Evolutionary conservation across 2,113 vertebrate species (phyloP).

Genomic region (Atrichornis clamosus): DNA sequence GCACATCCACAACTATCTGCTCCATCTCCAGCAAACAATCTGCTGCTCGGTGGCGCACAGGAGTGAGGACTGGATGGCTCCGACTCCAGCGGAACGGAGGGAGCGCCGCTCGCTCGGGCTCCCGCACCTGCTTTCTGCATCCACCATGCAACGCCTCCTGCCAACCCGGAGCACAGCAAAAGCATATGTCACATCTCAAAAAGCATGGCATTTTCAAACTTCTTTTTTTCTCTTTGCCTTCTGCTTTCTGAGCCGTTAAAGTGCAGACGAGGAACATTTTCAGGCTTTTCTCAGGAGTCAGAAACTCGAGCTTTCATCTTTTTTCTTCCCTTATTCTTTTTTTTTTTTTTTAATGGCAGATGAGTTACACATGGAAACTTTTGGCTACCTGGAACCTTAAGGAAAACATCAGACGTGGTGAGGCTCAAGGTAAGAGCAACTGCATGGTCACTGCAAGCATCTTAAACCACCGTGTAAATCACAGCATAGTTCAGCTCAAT

Average conservation of each 20-base stretch:
- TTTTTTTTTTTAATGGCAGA: neutral
- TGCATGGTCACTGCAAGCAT: neutral
- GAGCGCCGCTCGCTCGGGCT: neutral
- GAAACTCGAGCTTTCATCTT: neutral
- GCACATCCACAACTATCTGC: neutral
- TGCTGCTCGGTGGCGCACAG: neutral
- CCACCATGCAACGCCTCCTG: conserved; percentile 37
- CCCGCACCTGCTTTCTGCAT: conserved; percentile 46
- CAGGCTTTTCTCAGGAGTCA: conserved; percentile 31
- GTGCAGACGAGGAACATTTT: conserved; percentile 37
- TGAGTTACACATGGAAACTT: neutral
- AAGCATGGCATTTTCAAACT: conserved; percentile 55
- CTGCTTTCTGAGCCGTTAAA: conserved; percentile 48
- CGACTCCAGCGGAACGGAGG: neutral
- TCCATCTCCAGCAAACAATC: neutral
- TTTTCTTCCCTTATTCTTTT: neutral
- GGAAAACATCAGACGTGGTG: neutral
- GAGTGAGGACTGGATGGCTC: neutral
- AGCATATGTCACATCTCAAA: conserved; percentile 63
- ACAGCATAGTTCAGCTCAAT: neutral
- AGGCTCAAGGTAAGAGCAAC: neutral
- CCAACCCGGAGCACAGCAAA: conserved; percentile 33
- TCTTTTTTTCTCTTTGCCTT: conserved; percentile 60
- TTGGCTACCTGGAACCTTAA: conserved; percentile 31
- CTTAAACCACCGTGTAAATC: neutral